Conservation (phyloP, 2,888 invertebrate genomes). For the Brenthis hecate region DNA sequence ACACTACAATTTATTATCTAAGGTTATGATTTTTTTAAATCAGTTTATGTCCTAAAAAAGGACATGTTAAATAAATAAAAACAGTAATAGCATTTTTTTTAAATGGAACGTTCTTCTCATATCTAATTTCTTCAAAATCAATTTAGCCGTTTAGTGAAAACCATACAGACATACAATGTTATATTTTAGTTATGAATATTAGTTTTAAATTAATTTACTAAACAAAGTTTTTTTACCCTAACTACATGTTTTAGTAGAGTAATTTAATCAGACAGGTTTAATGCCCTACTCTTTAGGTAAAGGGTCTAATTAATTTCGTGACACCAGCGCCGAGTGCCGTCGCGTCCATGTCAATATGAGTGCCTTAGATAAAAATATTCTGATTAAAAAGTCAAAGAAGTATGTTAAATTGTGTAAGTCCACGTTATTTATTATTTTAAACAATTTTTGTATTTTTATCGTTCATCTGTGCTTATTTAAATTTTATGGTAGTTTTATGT, state of each 20-base stretch:
- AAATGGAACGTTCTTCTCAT: no score
- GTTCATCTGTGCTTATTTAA: neutral
- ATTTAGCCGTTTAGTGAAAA: no score
- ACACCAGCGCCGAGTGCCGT: conserved; percentile 14
- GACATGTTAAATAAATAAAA: no score
- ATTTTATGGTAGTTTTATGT: neutral
- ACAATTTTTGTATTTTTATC: neutral
- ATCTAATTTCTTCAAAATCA: no score
- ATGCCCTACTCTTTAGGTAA: conserved; percentile 28
- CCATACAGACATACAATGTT: no score
- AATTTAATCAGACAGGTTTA: conserved; percentile 26
- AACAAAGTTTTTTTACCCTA: no score
- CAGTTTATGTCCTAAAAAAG: no score
- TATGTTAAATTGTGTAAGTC: conserved; percentile 1
- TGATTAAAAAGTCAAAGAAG: conserved; percentile 30
- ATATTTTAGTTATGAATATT: no score
- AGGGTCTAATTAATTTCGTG: conserved; percentile 28
- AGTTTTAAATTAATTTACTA: no score
- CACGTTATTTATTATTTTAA: conserved; percentile 1
- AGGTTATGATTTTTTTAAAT: no score
- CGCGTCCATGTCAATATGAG: conserved; percentile 13
- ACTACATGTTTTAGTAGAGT: neutral
- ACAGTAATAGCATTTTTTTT: no score
- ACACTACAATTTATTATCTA: no score
- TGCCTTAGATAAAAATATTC: conserved; percentile 15